A percentile compares a stretch with the other conserved stretches of the same genome.
These are phyloP conservation scores for Hippocampus kuda DNA, from an alignment of 2,797 vertebrate species.

Conservation along the genomic window DNA sequence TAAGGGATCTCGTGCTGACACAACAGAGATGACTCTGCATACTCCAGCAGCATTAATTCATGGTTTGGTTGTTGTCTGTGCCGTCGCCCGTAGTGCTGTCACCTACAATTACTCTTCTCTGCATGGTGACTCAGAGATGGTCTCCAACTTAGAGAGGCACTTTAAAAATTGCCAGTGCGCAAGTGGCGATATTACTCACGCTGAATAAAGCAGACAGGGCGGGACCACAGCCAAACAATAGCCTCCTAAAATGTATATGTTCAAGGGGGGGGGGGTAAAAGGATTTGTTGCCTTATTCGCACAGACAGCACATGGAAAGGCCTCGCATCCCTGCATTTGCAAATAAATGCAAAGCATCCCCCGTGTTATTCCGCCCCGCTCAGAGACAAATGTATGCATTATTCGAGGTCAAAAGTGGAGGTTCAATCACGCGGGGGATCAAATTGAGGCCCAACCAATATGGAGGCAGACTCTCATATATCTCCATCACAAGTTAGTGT, in stretches of 20 bases:
- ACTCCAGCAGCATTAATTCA: conserved; percentile 50
- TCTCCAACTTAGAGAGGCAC: conserved; percentile 34
- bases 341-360: conserved; percentile 15
- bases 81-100: conserved; percentile 45
- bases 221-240: conserved; percentile 35
- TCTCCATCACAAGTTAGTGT: background rate
- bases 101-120: conserved; percentile 47
- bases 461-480: background rate
- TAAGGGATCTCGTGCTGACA: conserved; percentile 43
- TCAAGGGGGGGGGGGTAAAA: conserved; percentile 10
- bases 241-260: conserved; percentile 17
- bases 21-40: conserved; percentile 51
- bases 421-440: conserved; percentile 15
- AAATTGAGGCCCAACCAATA: conserved; percentile 13
- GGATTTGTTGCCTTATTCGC: conserved; percentile 11
- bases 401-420: conserved; percentile 13
- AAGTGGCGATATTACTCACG: conserved; percentile 39
- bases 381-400: conserved; percentile 9
- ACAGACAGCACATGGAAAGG: conserved; percentile 4
- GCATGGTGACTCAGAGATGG: conserved; percentile 45
- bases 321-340: conserved; percentile 9
- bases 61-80: conserved; percentile 39
- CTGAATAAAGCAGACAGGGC: conserved; percentile 39
- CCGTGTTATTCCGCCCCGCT: conserved; percentile 3
- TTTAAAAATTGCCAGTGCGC: conserved; percentile 42